These are phyloP conservation scores for Penelope pileata DNA, from an alignment of 2,113 vertebrate species.

Conservation along the genomic window DNA sequence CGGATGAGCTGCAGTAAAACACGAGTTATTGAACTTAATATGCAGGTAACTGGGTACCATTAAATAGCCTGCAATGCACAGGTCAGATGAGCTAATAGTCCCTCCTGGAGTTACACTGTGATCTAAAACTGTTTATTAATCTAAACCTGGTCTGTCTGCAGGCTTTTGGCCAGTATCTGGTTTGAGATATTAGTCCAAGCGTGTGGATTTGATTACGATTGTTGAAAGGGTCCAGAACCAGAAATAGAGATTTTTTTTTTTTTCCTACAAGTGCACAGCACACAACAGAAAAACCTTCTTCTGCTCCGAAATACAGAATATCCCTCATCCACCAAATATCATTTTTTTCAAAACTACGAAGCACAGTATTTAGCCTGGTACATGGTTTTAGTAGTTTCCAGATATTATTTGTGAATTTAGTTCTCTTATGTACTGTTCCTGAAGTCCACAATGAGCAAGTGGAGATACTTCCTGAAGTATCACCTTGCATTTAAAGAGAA, in stretches of 20 bases:
- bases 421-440: not conserved
- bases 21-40: not conserved
- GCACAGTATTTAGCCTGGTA: not conserved
- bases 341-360: not conserved
- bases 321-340: not conserved
- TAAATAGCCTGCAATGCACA: not conserved
- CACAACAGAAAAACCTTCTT: not conserved
- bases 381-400: not conserved
- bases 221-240: not conserved
- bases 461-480: not conserved
- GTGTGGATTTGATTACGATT: not conserved
- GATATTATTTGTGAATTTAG: not conserved
- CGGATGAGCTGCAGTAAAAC: not conserved
- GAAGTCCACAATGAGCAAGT: not conserved
- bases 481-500: not conserved
- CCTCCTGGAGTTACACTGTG: conserved; percentile 14
- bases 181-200: not conserved
- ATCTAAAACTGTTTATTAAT: conserved; percentile 34
- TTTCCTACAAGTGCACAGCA: not conserved
- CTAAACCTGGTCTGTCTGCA: conserved; percentile 8
- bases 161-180: not conserved
- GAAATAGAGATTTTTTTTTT: not conserved
- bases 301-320: not conserved
- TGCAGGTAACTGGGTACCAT: not conserved
- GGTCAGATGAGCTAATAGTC: conserved; percentile 44